Conservation (phyloP, 1,140 invertebrate species). For the Drosophila willistoni region DNA sequence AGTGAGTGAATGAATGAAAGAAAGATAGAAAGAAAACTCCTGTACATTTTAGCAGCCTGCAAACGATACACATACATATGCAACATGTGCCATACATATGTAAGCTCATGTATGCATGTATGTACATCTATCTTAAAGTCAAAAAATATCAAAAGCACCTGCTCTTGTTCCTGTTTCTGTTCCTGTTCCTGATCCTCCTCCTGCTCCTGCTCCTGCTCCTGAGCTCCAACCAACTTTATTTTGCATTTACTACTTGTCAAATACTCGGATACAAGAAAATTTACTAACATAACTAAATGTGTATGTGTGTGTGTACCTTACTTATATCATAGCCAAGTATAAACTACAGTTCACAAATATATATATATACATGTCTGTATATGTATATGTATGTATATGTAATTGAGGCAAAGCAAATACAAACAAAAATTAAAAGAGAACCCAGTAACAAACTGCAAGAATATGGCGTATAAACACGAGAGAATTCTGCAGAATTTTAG, state of each 20-base stretch:
- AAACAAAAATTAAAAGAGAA: not conserved
- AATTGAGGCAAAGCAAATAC: conserved; percentile 7
- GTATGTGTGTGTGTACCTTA: conserved; percentile 58
- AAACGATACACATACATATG: not conserved
- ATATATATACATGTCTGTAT: not conserved
- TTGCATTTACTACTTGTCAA: conserved; percentile 13
- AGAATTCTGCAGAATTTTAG: conserved; percentile 18
- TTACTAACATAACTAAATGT: conserved; percentile 34
- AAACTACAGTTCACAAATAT: conserved; percentile 30
- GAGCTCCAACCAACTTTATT: not conserved
- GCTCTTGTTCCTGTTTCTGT: not conserved
- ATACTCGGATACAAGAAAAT: conserved; percentile 10
- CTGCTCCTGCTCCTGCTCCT: not conserved
- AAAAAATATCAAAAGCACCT: not conserved
- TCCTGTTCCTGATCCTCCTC: not conserved
- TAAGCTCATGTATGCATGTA: not conserved
- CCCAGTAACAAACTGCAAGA: not conserved
- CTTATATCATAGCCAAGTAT: conserved; percentile 41
- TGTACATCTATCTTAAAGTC: not conserved
- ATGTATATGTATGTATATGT: not conserved
- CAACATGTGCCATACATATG: not conserved
- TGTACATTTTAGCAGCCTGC: not conserved
- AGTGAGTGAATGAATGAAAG: too few relatives aligned
- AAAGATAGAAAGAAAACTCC: not conserved
- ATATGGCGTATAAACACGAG: not conserved